A percentile compares a stretch with the other conserved stretches of the same genome.
Conservation (phyloP, 1,140 invertebrate genomes). For the Thaumetopoea pityocampa region DNA sequence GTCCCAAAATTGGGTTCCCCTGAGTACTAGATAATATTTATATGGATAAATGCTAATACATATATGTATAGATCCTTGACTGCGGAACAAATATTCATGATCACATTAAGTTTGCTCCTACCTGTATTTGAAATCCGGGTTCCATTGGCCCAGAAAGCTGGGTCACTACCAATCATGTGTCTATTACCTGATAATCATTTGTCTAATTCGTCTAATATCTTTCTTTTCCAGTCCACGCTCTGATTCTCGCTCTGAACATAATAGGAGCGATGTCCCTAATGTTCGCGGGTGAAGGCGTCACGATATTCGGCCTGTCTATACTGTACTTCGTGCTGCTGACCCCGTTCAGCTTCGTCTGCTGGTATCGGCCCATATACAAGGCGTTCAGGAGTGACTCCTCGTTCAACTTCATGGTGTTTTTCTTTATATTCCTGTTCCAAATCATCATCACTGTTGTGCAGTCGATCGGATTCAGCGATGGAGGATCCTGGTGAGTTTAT, state of each 20-base stretch:
- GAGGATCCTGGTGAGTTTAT: conserved; percentile 87
- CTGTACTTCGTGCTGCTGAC: conserved; percentile 95
- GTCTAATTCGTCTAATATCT: conserved; percentile 13
- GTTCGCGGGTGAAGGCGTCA: conserved; percentile 78
- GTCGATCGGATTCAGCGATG: conserved; percentile 87
- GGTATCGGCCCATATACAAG: conserved; percentile 86
- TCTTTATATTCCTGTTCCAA: conserved; percentile 99
- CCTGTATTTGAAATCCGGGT: too few species aligned
- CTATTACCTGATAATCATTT: conserved; percentile 9
- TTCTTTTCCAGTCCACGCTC: conserved; percentile 88
- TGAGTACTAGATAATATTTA: too few species aligned
- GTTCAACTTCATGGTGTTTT: conserved; percentile 99
- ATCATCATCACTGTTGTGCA: conserved; percentile 92
- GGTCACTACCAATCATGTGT: too few species aligned
- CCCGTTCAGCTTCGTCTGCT: conserved; percentile 98
- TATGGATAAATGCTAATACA: too few species aligned
- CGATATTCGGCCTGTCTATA: conserved; percentile 92
- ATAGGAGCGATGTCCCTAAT: conserved; percentile 87
- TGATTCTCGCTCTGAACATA: conserved; percentile 91
- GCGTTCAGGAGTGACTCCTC: conserved; percentile 95
- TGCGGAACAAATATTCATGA: too few species aligned
- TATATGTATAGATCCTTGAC: too few species aligned
- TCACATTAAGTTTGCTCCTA: too few species aligned
- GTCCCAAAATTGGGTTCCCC: too few species aligned
- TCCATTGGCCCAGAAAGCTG: too few species aligned